phyloP scores from a whole-genome alignment of 2,113 vertebrate genomes.

The Tragelaphus strepsiceros region DNA sequence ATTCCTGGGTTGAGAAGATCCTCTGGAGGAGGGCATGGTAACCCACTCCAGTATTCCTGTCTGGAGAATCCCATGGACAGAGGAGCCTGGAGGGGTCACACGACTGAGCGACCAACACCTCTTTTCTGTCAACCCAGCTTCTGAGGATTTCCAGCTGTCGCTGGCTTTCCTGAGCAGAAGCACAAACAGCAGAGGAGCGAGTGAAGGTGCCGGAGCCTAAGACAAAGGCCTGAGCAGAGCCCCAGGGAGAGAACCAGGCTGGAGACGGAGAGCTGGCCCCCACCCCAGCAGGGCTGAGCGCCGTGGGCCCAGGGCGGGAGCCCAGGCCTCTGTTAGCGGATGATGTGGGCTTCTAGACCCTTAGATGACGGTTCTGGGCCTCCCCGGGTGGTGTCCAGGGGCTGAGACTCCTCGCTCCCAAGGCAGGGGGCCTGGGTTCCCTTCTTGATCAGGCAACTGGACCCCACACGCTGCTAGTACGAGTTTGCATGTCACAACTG shows the following conservation, averaged over 20 bases:
- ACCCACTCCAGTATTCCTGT: not conserved
- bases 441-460: not conserved
- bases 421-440: not conserved
- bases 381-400: not conserved
- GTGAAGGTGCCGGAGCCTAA: fast-evolving
- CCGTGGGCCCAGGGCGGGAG: not conserved
- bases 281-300: not conserved
- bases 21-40: not conserved
- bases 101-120: not conserved
- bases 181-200: not conserved
- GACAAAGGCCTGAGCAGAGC: not conserved
- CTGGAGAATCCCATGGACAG: not conserved
- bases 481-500: fast-evolving
- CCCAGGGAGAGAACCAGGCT: not conserved
- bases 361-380: not conserved
- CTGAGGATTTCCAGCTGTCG: not conserved
- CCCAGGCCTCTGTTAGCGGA: not conserved
- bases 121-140: not conserved
- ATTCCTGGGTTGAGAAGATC: not conserved
- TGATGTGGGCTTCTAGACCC: not conserved
- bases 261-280: not conserved
- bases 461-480: not conserved
- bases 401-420: not conserved
- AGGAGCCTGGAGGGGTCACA: not conserved
- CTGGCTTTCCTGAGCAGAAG: not conserved